Evolutionary conservation across 2,113 vertebrate genomes (phyloP).

Genomic region (Cyphomyrus discorhynchus): DNA sequence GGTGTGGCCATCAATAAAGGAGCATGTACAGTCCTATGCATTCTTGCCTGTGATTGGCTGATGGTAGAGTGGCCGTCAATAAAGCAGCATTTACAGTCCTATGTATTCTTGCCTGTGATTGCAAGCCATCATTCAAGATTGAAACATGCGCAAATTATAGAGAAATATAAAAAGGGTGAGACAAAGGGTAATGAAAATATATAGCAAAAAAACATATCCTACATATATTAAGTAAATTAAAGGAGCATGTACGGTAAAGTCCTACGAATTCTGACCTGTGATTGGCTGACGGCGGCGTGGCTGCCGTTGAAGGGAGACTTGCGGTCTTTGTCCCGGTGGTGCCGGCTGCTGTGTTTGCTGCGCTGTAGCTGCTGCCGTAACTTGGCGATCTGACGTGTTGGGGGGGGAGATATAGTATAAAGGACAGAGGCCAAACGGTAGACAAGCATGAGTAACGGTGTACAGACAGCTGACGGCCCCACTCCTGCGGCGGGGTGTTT

Average conservation of each 20-base stretch:
- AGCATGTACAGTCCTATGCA: too few species aligned
- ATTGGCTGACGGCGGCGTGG: constrained; percentile 79
- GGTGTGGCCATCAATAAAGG: too few species aligned
- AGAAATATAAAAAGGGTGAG: too few species aligned
- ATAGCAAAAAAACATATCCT: too few species aligned
- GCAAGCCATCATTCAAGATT: not conserved
- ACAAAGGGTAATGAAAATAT: too few species aligned
- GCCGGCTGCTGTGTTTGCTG: constrained; percentile 96
- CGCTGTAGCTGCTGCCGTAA: constrained; percentile 94
- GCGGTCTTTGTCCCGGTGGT: constrained; percentile 93
- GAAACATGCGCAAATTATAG: too few species aligned
- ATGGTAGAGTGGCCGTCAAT: not conserved
- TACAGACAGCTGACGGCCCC: not conserved
- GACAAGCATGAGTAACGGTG: not conserved
- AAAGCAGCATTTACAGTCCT: not conserved
- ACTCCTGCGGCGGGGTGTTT: not conserved
- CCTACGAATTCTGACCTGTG: constrained; percentile 54
- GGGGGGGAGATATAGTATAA: not conserved
- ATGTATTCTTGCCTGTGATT: not conserved
- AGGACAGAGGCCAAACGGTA: not conserved
- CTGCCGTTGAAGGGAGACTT: constrained; percentile 97
- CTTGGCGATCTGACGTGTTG: constrained; percentile 80
- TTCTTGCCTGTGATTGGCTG: not conserved
- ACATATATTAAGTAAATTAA: not conserved
- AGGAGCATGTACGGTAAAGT: not conserved